Evolutionary conservation across 2,888 invertebrate genomes (phyloP).

Genomic region (Schizaphis graminum): DNA sequence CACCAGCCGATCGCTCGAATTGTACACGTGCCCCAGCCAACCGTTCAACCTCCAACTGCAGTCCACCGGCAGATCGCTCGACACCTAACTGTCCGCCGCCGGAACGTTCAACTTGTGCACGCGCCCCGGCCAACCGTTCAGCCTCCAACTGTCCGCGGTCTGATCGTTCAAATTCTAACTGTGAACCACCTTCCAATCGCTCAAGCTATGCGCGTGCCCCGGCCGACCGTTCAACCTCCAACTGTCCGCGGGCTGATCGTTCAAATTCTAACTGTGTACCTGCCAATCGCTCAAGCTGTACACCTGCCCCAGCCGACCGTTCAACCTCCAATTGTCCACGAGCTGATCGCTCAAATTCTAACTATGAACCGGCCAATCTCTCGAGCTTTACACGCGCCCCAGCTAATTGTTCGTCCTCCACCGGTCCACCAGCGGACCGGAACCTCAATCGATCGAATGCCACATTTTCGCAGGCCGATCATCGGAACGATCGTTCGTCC

Average conservation of each 20-base stretch:
- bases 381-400: neutral
- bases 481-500: neutral
- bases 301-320: neutral
- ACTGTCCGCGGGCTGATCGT: neutral
- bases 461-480: neutral
- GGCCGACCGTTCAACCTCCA: neutral
- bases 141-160: no score
- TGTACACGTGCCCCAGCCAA: neutral
- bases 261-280: neutral
- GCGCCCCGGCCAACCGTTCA: neutral
- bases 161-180: neutral
- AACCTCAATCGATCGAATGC: no score
- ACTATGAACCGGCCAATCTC: neutral
- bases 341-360: neutral
- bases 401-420: neutral
- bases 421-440: no score
- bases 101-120: neutral
- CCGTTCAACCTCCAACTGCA: neutral
- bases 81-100: neutral
- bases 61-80: neutral
- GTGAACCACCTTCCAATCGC: neutral
- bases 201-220: neutral
- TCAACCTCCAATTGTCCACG: neutral
- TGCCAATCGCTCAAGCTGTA: neutral
- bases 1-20: neutral